Evolutionary conservation across 2,888 invertebrate genomes (phyloP), one percentile per base, ranked within the genome.

Genomic region (Alcis repandata): DNA sequence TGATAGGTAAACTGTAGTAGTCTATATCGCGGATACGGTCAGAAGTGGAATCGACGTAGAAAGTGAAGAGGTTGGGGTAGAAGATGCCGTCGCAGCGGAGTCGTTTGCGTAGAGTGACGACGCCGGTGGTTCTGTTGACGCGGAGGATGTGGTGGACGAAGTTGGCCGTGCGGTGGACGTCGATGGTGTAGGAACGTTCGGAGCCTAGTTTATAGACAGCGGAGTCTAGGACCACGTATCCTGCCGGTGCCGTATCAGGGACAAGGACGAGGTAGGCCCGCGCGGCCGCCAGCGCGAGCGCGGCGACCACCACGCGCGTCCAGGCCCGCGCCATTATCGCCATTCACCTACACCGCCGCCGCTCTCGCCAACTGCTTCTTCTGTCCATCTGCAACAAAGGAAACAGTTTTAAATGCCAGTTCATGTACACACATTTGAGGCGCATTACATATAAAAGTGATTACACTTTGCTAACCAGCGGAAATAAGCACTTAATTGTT

Each of bases 21-120:
- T 97, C 97, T 69, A 97, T 96, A 73, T 96, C 96, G 52, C 96
- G 94, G 69, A 97, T 92, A 59, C 96, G 93, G 77, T 96, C 97
- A 69, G 97, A 97, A 56, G 96, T 96, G 38, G 98, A 98, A 84
- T 98, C 98, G 67, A 98, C 96, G 87, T 97, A 97, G 82, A 97
- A 95, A 4, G 97, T 97, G 85, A 98, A 97, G 61, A 98, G 94
- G 79, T 96, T 96, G 0, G 98, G 97, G 82, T 98, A 97, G 73
- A 96, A 95, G 36, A 97, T 94, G 68, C 97, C 97, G 79, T 97
- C 96, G 87, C 98, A 98, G 80, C 95, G 94, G 13, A 98, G 90
- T 59, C 94, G 94, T 78, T 96, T 95, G 71, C 95, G 94, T 40
- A 98, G 90, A n/a, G 95, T 95, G 62, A 97, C 96, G 71, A 95